Base-by-base conservation (phyloP, 2,113 vertebrate species). In the Herpetotheres cachinnans region DNA sequence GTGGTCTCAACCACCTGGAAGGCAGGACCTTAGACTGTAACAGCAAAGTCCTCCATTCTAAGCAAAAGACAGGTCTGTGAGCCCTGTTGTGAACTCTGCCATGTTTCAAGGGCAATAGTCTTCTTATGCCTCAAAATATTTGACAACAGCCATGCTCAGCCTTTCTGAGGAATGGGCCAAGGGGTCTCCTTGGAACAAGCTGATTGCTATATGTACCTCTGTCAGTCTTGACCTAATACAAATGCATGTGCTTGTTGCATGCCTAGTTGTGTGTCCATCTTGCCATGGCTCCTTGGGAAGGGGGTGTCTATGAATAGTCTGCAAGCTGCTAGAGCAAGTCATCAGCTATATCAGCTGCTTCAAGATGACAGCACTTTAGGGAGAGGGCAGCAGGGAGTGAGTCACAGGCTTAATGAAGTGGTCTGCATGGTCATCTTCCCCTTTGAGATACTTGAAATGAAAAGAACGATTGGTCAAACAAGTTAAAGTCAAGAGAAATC, bases 201-300 rank as follows among this genome's bases (percentile, higher is more conserved):
- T 36, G 54, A 20, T 79, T n/a, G 58, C 38, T 67, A 0, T 10
- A 10, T 0, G 1, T 34, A 11, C 0, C 0, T 83, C 44, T 8
- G 0, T 76, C 61, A 40, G 13, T 24, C 34, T 58, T 13, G 20
- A 36, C 69, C 13, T 44, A 30, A 40, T 26, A 40, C n/a, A 42
- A 47, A 44, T 32, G 25, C 16, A 9, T 1, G 1, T 55, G 26
- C 77, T n/a, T 29, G 19, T 65, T 77, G 13, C 0, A 1, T 20
- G 13, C 16, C 29, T 42, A 2, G 5, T 10, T 77, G n/a, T 77
- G 59, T 16, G 0, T 40, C 52, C 18, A 1, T 42, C 44, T 58
- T 66, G 18, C 58, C 7, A 20, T 44, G 80, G 50, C 21, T 91
- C 7, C 61, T 52, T 59, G 56, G 56, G 62, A 79, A 79, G 15